Percentiles rank a stretch among this genome's conserved stretches.
Conservation (phyloP, 1,140 invertebrate genomes). For the Rhyzopertha dominica region DNA sequence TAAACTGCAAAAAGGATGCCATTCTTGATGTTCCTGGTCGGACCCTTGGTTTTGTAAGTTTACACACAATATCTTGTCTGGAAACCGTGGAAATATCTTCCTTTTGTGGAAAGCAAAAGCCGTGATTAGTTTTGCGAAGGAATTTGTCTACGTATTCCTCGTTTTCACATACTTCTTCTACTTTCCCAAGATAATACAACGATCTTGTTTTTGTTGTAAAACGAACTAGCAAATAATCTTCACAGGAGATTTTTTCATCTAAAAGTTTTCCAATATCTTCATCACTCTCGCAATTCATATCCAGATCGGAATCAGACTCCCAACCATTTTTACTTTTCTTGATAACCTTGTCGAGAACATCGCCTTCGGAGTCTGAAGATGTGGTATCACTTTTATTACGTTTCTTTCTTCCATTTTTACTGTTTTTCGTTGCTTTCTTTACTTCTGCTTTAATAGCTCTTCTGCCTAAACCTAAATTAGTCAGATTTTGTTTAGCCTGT, state of each 20-base stretch:
- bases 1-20: too few species aligned
- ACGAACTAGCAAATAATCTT: slow-evolving; percentile 9
- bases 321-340: too few species aligned
- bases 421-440: not conserved
- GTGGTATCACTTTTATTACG: slow-evolving; percentile 9
- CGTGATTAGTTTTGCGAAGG: too few species aligned
- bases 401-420: slow-evolving; percentile 3
- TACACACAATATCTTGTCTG: too few species aligned
- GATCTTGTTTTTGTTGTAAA: slow-evolving; percentile 16
- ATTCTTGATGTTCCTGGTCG: too few species aligned
- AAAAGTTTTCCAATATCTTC: slow-evolving; percentile 12
- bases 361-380: slow-evolving; percentile 20
- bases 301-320: not conserved
- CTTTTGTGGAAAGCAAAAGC: too few species aligned
- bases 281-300: slow-evolving; percentile 4
- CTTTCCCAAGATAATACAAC: slow-evolving; percentile 20
- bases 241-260: slow-evolving; percentile 12
- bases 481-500: slow-evolving; percentile 13
- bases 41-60: too few species aligned
- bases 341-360: slow-evolving; percentile 6
- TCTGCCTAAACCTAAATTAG: too few species aligned
- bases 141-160: too few species aligned
- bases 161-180: too few species aligned
- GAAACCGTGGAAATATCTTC: too few species aligned
- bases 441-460: slow-evolving; percentile 13